phyloP scores from a whole-genome alignment of 53 echinoderm and acorn worm genomes.

The Holothuria leucospilota region DNA sequence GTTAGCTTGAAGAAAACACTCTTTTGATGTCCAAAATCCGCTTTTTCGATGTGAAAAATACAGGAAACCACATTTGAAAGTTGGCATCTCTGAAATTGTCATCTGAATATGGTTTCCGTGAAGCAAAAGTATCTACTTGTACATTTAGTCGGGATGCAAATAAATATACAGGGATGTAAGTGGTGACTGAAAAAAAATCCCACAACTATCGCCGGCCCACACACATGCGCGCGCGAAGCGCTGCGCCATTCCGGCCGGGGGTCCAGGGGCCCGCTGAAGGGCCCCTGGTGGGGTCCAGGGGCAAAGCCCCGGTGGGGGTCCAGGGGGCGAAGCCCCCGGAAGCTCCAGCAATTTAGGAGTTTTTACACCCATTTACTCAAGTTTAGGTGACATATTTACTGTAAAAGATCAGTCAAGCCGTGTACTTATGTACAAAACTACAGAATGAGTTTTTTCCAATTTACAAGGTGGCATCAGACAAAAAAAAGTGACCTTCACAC shows the following conservation, averaged over 20 bases:
- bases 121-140: too few species aligned
- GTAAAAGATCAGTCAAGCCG: neutral
- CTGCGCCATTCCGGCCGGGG: conserved; percentile 13
- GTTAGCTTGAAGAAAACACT: too few species aligned
- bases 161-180: too few species aligned
- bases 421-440: neutral
- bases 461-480: neutral
- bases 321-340: neutral
- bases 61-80: too few species aligned
- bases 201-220: neutral
- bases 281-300: too few species aligned
- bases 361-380: conserved; percentile 9
- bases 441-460: neutral
- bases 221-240: neutral
- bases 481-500: too few species aligned
- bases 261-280: neutral
- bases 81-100: neutral
- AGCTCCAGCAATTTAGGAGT: neutral
- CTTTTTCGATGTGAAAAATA: too few species aligned
- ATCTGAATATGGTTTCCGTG: conserved; percentile 1
- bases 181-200: too few species aligned
- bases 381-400: neutral
- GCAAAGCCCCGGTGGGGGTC: too few species aligned
- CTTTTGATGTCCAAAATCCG: too few species aligned
- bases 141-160: too few species aligned